Conservation (phyloP, 2,113 vertebrate genomes). For the Pelecanoides urinatrix region DNA sequence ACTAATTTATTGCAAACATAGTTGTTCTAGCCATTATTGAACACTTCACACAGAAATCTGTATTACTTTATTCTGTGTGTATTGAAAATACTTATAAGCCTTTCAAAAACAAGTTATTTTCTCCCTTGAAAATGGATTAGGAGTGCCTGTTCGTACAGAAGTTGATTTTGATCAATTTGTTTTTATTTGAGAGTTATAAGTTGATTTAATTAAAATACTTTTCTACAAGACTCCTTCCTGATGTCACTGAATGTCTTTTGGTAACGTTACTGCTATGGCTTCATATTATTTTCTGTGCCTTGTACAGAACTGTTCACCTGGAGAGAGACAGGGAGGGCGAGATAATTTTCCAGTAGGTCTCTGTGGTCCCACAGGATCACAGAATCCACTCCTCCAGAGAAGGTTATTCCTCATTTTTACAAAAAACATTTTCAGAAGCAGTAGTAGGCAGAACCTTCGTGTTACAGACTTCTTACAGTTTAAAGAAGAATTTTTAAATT, state of each 20-base stretch:
- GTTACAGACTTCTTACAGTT: neutral
- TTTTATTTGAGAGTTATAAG: neutral
- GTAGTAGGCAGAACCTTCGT: neutral
- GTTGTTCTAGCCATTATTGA: neutral
- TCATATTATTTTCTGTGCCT: neutral
- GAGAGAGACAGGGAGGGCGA: neutral
- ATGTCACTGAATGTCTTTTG: neutral
- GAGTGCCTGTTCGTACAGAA: neutral
- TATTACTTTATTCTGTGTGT: neutral
- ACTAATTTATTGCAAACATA: neutral
- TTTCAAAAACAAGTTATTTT: neutral
- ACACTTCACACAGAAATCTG: neutral
- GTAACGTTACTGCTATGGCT: neutral
- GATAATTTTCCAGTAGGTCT: neutral
- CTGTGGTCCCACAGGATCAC: neutral
- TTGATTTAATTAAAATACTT: neutral
- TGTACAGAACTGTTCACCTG: neutral
- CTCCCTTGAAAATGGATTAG: neutral
- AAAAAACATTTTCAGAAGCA: neutral
- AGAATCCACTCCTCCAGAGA: neutral
- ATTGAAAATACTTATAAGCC: neutral
- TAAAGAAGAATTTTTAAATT: neutral
- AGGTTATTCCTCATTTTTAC: neutral
- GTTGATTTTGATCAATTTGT: neutral
- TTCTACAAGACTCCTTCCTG: neutral